These are phyloP conservation scores for Pseudochirops cupreus DNA, from an alignment of 2,797 vertebrate genomes.

Conservation along the genomic window DNA sequence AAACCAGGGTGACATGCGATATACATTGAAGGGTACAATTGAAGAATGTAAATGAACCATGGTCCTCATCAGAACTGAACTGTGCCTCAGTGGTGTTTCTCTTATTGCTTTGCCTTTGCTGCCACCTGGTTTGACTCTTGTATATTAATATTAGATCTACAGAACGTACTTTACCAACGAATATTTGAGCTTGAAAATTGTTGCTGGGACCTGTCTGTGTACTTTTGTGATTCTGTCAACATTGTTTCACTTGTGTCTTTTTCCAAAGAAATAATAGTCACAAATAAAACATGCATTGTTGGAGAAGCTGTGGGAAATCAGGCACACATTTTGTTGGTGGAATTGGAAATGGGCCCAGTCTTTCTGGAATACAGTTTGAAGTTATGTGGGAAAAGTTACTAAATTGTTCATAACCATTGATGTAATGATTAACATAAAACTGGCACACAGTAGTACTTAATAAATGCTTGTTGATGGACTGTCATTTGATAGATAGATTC, in stretches of 20 bases:
- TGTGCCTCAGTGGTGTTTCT: not conserved
- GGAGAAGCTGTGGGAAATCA: not conserved
- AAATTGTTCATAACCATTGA: not conserved
- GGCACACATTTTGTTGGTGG: not conserved
- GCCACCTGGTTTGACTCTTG: not conserved
- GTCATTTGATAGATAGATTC: not conserved
- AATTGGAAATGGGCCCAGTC: not conserved
- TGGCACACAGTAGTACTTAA: not conserved
- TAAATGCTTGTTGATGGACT: not conserved
- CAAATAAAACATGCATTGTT: not conserved
- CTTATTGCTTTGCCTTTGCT: not conserved
- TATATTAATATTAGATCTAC: not conserved
- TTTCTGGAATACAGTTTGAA: not conserved
- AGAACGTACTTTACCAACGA: not conserved
- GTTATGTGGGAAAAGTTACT: not conserved
- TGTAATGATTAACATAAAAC: not conserved
- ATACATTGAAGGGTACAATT: constrained; percentile 46
- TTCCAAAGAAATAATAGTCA: not conserved
- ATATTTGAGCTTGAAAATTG: constrained; percentile 17
- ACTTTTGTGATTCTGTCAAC: constrained; percentile 6
- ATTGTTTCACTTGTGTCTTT: not conserved
- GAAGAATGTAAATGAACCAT: constrained; percentile 17
- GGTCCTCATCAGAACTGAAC: not conserved
- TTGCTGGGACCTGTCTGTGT: constrained; percentile 11
- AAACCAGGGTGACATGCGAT: constrained; percentile 58